phyloP scores from a whole-genome alignment of 2,888 invertebrate genomes.

The Chalcosyrphus nemorum region DNA sequence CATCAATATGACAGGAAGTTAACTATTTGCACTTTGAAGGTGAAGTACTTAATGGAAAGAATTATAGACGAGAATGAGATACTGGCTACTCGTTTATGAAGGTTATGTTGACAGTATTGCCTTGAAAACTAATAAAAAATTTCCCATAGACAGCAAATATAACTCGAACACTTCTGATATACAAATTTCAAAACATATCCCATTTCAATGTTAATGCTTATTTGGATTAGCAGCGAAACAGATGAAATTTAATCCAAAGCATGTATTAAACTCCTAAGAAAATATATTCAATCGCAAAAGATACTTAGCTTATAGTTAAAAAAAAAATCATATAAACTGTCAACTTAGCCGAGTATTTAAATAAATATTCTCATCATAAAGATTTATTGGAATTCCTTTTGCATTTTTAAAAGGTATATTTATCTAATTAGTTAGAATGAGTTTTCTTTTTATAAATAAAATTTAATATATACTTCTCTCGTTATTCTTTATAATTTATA shows the following conservation, averaged over 20 bases:
- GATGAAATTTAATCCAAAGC: background rate
- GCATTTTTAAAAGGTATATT: slow-evolving; percentile 11
- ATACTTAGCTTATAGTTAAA: background rate
- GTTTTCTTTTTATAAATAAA: background rate
- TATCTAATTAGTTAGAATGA: slow-evolving; percentile 3
- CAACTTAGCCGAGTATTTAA: background rate
- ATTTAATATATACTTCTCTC: background rate
- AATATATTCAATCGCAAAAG: background rate
- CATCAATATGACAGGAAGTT: too few relatives aligned
- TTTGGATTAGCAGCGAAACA: background rate
- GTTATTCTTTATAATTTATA: background rate
- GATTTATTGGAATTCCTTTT: slow-evolving; percentile 18
- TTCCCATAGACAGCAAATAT: background rate
- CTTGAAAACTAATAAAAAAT: background rate
- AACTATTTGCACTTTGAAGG: too few relatives aligned
- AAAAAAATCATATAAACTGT: slow-evolving; percentile 13
- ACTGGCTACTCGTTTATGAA: too few relatives aligned
- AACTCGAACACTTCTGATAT: background rate
- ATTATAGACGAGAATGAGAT: too few relatives aligned
- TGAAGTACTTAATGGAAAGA: too few relatives aligned
- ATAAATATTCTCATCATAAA: background rate
- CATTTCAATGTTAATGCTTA: background rate
- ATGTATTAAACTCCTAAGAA: background rate
- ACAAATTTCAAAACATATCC: background rate
- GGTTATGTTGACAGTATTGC: too few relatives aligned